Base-by-base conservation (phyloP, 2,888 invertebrate species). In the Drosophila falleni region DNA sequence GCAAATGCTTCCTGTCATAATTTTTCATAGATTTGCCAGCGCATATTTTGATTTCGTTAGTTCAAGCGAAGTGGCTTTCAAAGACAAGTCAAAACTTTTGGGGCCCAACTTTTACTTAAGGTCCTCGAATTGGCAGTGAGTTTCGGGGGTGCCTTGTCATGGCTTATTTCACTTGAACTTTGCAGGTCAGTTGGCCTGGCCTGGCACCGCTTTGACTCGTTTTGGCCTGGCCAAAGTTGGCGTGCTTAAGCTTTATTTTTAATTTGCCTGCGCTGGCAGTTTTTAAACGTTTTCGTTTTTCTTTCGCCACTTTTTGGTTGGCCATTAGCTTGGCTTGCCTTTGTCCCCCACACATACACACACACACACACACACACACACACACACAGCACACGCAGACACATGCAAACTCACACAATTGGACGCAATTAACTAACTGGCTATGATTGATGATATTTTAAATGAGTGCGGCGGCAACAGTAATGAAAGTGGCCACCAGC, bases 391-490 rank as follows among this genome's bases (percentile, higher is more conserved):
- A 19, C 59, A 46, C 39, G 41, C 46, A 54, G n/a, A n/a, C 16
- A 39, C 37, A 15, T 19, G 42, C 9, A 44, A 33, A 54, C 16
- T 26, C 59, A 6, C 49, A 65, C 66, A 78, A 66, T 73, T 55
- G 78, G 42, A 46, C 77, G 80, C 87, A 90, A 89, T 90, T 90
- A 90, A 89, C 89, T 78, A 81, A 80, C 84, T 71, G 74, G 69
- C 84, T 76, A 86, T 90, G 91, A 90, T 90, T 90, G 90, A 90
- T 90, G 90, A 89, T 88, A 74, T 90, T 90, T 90, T 90, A 90
- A 90, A 87, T 89, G 89, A 84, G 82, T 69, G 72, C 79, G 82
- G 72, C 77, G 54, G 68, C 78, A 72, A 68, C 61, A 65, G 67
- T 68, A 71, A 64, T 67, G 67, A 73, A 77, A 74, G 66, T 67